These are phyloP conservation scores for Lordiphosa stackelbergi DNA, from an alignment of 1,140 invertebrate species.

Conservation along the genomic window DNA sequence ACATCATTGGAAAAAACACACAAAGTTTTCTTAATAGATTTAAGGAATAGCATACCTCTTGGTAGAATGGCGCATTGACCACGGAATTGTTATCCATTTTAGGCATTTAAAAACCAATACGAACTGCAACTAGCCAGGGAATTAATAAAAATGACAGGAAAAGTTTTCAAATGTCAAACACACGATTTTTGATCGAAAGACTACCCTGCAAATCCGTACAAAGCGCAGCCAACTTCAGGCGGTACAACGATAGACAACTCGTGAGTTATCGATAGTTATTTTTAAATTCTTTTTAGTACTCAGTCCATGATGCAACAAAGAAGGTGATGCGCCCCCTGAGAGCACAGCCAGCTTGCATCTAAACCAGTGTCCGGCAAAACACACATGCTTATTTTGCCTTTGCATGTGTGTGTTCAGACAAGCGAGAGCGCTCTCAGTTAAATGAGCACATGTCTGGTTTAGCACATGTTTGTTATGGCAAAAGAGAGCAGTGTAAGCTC, in stretches of 20 bases:
- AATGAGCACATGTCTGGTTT: too few species aligned
- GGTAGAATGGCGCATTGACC: slow-evolving; percentile 20
- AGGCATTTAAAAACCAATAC: slow-evolving; percentile 16
- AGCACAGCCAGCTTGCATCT: too few species aligned
- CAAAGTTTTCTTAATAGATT: not conserved
- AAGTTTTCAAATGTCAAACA: slow-evolving; percentile 31
- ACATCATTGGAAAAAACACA: not conserved
- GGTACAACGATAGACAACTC: slow-evolving; percentile 1
- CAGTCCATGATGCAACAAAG: too few species aligned
- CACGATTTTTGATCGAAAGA: slow-evolving; percentile 4
- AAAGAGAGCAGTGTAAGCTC: too few species aligned
- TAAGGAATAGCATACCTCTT: slow-evolving; percentile 30
- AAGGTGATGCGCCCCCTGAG: too few species aligned
- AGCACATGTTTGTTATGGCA: too few species aligned
- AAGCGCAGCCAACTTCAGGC: slow-evolving; percentile 1
- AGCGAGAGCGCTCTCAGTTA: too few species aligned
- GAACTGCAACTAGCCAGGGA: slow-evolving; percentile 11
- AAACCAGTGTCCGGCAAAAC: too few species aligned
- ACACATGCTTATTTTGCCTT: too few species aligned
- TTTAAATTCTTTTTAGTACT: too few species aligned
- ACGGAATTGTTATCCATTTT: slow-evolving; percentile 44
- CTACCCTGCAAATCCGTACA: not conserved
- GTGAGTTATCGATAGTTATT: too few species aligned
- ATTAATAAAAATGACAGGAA: slow-evolving; percentile 26
- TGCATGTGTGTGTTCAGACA: too few species aligned